phyloP scores from a whole-genome alignment of 2,888 invertebrate species.

The Erannis defoliaria region DNA sequence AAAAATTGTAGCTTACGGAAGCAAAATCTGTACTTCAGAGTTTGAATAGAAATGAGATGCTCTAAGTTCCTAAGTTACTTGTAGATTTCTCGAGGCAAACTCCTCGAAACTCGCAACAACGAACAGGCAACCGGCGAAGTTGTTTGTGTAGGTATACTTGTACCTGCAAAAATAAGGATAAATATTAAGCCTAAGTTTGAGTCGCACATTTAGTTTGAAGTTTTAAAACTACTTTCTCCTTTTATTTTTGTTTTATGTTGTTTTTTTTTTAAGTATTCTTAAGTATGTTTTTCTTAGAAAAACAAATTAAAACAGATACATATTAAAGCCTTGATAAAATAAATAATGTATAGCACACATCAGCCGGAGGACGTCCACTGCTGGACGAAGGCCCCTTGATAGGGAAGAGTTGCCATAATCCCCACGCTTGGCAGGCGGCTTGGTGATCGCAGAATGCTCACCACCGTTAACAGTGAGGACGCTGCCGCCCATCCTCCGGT shows the following conservation, averaged over 20 bases:
- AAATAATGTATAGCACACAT: no score
- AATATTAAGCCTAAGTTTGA: not conserved
- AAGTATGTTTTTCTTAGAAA: no score
- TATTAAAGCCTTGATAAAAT: no score
- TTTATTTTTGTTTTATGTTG: not conserved
- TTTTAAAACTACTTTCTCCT: not conserved
- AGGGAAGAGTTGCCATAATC: no score
- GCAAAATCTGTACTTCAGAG: conserved; percentile 15
- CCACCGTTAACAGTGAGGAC: no score
- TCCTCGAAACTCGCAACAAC: conserved; percentile 16
- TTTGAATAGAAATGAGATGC: conserved; percentile 26
- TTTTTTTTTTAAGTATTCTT: no score
- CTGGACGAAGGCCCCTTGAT: no score
- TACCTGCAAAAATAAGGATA: conserved; percentile 5
- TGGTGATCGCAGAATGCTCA: no score
- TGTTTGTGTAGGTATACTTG: conserved; percentile 4
- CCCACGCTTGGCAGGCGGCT: no score
- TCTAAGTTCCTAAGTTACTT: conserved; percentile 22
- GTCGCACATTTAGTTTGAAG: not conserved
- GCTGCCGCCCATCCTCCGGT: no score
- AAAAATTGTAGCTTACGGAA: conserved; percentile 15
- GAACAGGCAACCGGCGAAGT: conserved; percentile 13
- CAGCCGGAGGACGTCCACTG: no score
- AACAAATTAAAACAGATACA: no score
- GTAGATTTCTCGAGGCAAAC: conserved; percentile 18